Evolutionary conservation across 2,113 vertebrate genomes (phyloP), one percentile per base, ranked within the genome.

Genomic region (Laterallus jamaicensis): DNA sequence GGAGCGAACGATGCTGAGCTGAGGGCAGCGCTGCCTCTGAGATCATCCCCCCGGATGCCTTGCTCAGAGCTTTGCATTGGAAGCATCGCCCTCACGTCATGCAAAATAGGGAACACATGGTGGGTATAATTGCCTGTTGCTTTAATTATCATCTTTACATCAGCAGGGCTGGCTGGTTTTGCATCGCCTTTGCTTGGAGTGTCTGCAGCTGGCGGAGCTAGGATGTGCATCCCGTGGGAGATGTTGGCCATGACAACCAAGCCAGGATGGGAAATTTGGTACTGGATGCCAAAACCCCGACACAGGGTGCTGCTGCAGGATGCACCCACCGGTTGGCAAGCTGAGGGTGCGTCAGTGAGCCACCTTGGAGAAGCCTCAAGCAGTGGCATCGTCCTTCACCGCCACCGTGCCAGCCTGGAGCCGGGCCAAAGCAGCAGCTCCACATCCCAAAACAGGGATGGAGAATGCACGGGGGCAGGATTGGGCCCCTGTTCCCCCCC

Each of bases 51-150:
- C 85, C 8, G 3, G 85, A 32, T 67, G 78, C 86, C 54, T 49
- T 16, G 12, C 78, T 32, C 26, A 1, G 56, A 62, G 70, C 64
- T 88, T 32, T 31, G 62, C 26, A 17, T 35, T 0, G 2, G 5
- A 7, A 76, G 59, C 75, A 10, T 75, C 9, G 1, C 75, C 73
- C 22, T 83, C 67, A 12, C 31, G 6, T 25, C n/a, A 35, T 11
- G 2, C 50, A 15, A 63, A 86, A 90, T 69, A 4, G 25, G 50
- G 82, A 97, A 81, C 91, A 93, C 73, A 56, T 44, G 93, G 81
- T 20, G 9, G 64, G 11, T 28, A 9, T 58, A 39, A 74, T 37
- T 85, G 50, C 58, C 56, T 52, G 60, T 26, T 92, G 90, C 84
- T 90, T 94, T 66, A 86, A 92, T 96, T 78, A 69, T 15, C 56